phyloP scores from a whole-genome alignment of 2,113 vertebrate species.

The Carassius gibelio region DNA sequence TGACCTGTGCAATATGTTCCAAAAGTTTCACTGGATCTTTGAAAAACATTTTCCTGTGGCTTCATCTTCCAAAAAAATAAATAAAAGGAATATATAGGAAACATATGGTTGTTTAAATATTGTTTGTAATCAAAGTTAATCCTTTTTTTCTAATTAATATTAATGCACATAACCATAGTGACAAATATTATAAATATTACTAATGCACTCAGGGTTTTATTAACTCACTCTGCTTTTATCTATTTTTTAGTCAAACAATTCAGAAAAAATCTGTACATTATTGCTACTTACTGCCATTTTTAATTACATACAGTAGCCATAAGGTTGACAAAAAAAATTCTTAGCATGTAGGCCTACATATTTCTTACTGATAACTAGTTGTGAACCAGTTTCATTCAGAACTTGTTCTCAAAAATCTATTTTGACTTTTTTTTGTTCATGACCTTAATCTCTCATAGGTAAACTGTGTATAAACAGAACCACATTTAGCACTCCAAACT shows the following conservation, averaged over 20 bases:
- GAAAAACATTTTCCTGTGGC: conserved; percentile 84
- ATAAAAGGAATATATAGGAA: conserved; percentile 27
- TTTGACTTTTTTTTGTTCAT: not conserved
- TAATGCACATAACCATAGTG: not conserved
- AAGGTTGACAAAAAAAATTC: not conserved
- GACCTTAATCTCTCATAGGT: not conserved
- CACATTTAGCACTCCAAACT: not conserved
- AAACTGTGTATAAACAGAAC: not conserved
- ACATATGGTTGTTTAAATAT: not conserved
- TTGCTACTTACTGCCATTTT: not conserved
- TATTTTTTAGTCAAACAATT: not conserved
- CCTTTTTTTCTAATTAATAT: not conserved
- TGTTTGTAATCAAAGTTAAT: not conserved
- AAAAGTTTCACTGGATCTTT: conserved; percentile 79
- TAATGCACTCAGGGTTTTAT: not conserved
- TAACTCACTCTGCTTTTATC: not conserved
- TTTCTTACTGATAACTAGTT: not conserved
- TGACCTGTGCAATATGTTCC: conserved; percentile 79
- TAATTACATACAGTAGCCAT: not conserved
- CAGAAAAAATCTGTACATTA: not conserved
- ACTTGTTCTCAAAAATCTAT: not conserved
- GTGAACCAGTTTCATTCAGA: not conserved
- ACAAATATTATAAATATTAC: not conserved
- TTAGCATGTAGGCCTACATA: not conserved
- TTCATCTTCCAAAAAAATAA: conserved; percentile 73